Conservation (phyloP, 1,140 invertebrate species). For the Cherax quadricarinatus region DNA sequence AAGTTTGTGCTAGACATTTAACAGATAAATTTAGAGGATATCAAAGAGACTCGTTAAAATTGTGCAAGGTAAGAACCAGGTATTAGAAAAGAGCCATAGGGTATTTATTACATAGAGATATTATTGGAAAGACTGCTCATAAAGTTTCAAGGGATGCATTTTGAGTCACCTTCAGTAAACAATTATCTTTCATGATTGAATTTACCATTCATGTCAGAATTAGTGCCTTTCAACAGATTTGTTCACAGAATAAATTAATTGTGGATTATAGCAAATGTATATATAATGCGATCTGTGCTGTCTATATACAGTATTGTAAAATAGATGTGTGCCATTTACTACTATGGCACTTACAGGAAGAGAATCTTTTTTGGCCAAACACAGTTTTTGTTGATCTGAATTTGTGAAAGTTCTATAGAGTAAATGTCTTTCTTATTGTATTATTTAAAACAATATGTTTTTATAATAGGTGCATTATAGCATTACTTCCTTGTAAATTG, state of each 20-base stretch:
- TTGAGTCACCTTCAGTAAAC: neutral
- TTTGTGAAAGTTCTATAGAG: neutral
- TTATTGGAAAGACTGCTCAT: too few species aligned
- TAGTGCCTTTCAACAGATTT: neutral
- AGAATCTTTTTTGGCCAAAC: neutral
- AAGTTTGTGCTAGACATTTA: too few species aligned
- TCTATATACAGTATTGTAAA: neutral
- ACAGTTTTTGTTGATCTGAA: neutral
- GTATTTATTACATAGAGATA: too few species aligned
- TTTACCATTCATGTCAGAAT: slow-evolving; percentile 1
- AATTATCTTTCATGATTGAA: neutral
- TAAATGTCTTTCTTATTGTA: neutral
- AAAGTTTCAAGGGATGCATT: neutral
- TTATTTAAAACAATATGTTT: neutral
- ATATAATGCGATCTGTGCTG: neutral
- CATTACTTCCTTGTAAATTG: neutral
- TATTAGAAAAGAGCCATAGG: too few species aligned
- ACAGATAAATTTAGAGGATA: too few species aligned
- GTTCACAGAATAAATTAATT: neutral
- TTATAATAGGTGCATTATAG: neutral
- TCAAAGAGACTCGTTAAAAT: too few species aligned
- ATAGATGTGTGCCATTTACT: neutral
- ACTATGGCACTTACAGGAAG: neutral
- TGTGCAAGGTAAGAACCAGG: too few species aligned
- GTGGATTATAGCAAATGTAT: neutral